These are phyloP conservation scores for Zosterops borbonicus DNA, from an alignment of 2,113 vertebrate species.

Conservation along the genomic window DNA sequence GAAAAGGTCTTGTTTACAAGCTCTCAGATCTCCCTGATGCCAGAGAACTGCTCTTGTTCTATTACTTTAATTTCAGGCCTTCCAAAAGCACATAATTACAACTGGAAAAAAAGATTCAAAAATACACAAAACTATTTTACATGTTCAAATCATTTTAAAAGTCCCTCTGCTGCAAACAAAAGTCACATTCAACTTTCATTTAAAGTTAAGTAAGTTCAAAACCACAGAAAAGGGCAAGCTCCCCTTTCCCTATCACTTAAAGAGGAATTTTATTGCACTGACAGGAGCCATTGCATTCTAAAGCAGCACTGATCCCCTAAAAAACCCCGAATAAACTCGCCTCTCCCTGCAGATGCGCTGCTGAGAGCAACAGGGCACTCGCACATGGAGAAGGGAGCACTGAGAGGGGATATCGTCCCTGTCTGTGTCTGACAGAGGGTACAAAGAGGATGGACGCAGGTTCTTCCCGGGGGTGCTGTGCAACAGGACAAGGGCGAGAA, in stretches of 20 bases:
- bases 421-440: too few species aligned
- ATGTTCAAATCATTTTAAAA: fast-evolving
- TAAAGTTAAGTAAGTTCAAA: not conserved
- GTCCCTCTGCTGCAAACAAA: not conserved
- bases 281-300: fast-evolving
- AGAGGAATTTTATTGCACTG: not conserved
- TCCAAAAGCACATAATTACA: not conserved
- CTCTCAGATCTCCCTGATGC: too few species aligned
- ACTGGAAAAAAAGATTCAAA: not conserved
- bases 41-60: not conserved
- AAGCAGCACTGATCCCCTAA: fast-evolving
- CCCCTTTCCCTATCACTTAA: not conserved
- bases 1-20: not conserved
- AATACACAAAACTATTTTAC: fast-evolving
- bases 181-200: not conserved
- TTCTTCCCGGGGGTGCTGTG: not conserved
- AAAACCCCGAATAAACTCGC: not conserved
- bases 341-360: too few species aligned
- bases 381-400: too few species aligned
- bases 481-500: not conserved
- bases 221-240: not conserved
- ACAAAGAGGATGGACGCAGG: not conserved
- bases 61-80: not conserved
- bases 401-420: not conserved
- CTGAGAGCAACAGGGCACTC: too few species aligned